Conservation (phyloP, 2,797 vertebrate species). For the Leptatherina wallacei region DNA sequence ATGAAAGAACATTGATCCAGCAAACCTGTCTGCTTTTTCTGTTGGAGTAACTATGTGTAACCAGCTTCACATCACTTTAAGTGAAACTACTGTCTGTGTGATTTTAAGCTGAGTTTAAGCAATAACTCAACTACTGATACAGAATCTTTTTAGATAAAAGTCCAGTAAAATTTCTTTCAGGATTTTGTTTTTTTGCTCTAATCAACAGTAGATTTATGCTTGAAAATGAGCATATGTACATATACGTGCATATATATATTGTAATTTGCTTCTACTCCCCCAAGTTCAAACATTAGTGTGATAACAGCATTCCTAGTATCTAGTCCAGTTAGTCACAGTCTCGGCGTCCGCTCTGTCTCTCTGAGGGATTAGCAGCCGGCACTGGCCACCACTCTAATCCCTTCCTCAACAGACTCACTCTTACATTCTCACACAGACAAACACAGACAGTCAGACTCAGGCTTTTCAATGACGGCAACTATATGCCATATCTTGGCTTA, state of each 20-base stretch:
- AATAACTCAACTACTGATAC: not conserved
- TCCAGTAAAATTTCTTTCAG: not conserved
- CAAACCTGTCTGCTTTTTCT: not conserved
- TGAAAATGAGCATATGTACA: not conserved
- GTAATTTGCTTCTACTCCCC: constrained; percentile 6
- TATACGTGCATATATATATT: not conserved
- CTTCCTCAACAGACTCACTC: constrained; percentile 68
- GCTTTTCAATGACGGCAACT: constrained; percentile 39
- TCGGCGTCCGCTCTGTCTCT: constrained; percentile 66
- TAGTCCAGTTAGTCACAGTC: constrained; percentile 68
- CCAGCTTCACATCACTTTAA: not conserved
- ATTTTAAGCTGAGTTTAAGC: not conserved
- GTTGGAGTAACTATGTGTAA: not conserved
- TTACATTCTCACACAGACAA: constrained; percentile 43
- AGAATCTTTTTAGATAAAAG: not conserved
- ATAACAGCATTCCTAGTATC: constrained; percentile 23
- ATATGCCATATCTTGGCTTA: constrained; percentile 46
- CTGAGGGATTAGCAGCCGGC: constrained; percentile 65
- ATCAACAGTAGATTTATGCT: not conserved
- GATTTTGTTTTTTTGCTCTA: not conserved
- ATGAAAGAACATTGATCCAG: not conserved
- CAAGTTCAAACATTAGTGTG: constrained; percentile 10
- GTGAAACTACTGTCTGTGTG: not conserved
- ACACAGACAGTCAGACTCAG: constrained; percentile 37
- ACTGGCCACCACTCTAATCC: constrained; percentile 68